A percentile compares a stretch with the other conserved stretches of the same genome.
Evolutionary conservation across 2,797 vertebrate species (phyloP).

Genomic region (Rhyacichthys aspro): DNA sequence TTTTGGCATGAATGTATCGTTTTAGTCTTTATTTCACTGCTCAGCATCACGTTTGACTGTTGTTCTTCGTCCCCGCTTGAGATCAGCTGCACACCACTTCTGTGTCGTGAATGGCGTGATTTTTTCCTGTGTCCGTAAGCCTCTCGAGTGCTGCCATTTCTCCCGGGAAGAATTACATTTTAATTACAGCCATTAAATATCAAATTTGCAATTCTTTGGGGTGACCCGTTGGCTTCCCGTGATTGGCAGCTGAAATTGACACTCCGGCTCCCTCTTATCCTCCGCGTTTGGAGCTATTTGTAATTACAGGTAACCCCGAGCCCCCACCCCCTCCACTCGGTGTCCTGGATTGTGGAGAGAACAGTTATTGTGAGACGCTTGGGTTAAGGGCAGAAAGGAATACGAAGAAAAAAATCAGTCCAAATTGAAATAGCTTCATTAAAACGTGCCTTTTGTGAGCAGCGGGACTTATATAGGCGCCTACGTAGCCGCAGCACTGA

Average conservation of each 20-base stretch:
- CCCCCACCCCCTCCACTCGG: constrained; percentile 55
- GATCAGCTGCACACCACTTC: constrained; percentile 75
- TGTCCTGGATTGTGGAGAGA: constrained; percentile 91
- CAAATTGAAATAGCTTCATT: constrained; percentile 96
- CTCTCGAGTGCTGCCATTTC: constrained; percentile 78
- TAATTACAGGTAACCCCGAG: constrained; percentile 92
- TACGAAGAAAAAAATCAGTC: constrained; percentile 90
- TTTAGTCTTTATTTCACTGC: neutral
- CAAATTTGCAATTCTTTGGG: constrained; percentile 97
- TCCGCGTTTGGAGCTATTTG: constrained; percentile 94
- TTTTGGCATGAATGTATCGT: too few species aligned
- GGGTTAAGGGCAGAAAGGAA: constrained; percentile 89
- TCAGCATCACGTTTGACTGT: constrained; percentile 40
- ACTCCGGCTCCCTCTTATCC: constrained; percentile 93
- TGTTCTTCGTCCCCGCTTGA: constrained; percentile 55
- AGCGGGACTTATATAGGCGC: constrained; percentile 81
- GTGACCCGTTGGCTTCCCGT: constrained; percentile 88
- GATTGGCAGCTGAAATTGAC: constrained; percentile 99
- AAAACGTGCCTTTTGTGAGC: constrained; percentile 88
- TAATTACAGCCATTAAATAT: constrained; percentile 98
- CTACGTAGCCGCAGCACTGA: neutral
- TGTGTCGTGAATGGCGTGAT: constrained; percentile 71
- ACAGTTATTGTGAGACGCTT: constrained; percentile 88
- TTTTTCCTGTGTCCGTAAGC: constrained; percentile 79
- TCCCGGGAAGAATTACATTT: constrained; percentile 89